Evolutionary conservation across 2,113 vertebrate genomes (phyloP), one percentile per base, ranked within the genome.

Genomic region (Euleptes europaea): DNA sequence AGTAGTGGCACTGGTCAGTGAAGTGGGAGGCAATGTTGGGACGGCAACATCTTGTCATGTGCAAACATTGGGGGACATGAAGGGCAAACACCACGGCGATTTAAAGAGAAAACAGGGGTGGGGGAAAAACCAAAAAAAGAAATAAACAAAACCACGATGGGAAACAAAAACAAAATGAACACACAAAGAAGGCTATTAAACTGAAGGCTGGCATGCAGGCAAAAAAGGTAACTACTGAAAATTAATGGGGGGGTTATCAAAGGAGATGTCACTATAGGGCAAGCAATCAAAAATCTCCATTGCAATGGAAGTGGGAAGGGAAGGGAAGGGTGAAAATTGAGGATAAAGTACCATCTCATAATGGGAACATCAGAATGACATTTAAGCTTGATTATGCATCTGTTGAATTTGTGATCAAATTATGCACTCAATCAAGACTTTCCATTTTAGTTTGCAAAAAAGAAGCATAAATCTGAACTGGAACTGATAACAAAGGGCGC

Each of bases 1-100:
- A 99, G 98, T 97, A 99, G 99, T 99, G 97, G 99, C 98, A 99
- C 97, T 98, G 98, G 97, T 99, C 98, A 99, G 98, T 99, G 98
- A 98, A 96, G 98, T 98, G 98, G 98, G 97, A 95, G 97, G 97
- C 96, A 97, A 96, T 95, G 98, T 97, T 96, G 98, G 98, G 95
- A 98, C 97, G 97, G 98, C 96, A 97, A 99, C 97, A 97, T 98
- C 98, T 99, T 97, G 96, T 95, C 97, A 97, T 96, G 96, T 96
- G 96, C 95, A 97, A 96, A 96, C 95, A 96, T 96, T 96, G 96
- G 96, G 96, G 95, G 94, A 95, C 91, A 96, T 95, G 96, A 95
- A 96, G 95, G 95, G 95, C 95, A 96, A 96, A 96, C 95, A 94
- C 40, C 96, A 97, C 95, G 97, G 97, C 94, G 96, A 97, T 96